phyloP scores from a whole-genome alignment of 2,888 invertebrate species.

The Chymomyza caudatula region DNA sequence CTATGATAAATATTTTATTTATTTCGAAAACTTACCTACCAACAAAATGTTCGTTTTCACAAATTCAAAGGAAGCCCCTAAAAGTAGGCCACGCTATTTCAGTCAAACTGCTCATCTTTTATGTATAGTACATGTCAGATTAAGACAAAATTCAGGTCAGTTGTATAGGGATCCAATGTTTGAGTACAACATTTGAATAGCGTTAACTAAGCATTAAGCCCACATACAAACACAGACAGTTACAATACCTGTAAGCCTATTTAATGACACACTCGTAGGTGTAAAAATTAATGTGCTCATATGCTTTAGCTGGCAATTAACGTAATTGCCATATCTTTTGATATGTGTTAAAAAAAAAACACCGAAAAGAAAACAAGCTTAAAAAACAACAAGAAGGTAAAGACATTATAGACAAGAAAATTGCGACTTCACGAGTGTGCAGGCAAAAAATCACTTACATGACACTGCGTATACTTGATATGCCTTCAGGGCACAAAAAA shows the following conservation, averaged over 20 bases:
- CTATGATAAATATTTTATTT: background rate
- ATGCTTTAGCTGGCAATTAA: conserved; percentile 24
- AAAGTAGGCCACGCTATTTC: background rate
- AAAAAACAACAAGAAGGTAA: conserved; percentile 1
- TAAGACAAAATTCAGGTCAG: background rate
- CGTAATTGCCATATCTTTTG: conserved; percentile 29
- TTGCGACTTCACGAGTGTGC: background rate
- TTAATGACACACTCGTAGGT: conserved; percentile 3
- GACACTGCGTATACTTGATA: conserved; percentile 25
- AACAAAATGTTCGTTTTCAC: background rate
- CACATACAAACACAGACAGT: background rate
- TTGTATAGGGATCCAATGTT: background rate
- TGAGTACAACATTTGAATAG: background rate
- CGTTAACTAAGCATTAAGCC: background rate
- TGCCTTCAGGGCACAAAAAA: background rate
- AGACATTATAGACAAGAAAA: conserved; percentile 14
- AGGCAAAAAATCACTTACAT: background rate
- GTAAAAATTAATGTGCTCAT: conserved; percentile 4
- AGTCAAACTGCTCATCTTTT: background rate
- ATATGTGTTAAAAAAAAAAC: background rate
- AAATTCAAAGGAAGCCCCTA: background rate
- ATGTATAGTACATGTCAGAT: background rate
- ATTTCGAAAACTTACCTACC: background rate
- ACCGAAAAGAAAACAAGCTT: background rate
- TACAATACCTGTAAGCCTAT: background rate